phyloP scores from a whole-genome alignment of 1,140 invertebrate genomes.

The Globodera rostochiensis region DNA sequence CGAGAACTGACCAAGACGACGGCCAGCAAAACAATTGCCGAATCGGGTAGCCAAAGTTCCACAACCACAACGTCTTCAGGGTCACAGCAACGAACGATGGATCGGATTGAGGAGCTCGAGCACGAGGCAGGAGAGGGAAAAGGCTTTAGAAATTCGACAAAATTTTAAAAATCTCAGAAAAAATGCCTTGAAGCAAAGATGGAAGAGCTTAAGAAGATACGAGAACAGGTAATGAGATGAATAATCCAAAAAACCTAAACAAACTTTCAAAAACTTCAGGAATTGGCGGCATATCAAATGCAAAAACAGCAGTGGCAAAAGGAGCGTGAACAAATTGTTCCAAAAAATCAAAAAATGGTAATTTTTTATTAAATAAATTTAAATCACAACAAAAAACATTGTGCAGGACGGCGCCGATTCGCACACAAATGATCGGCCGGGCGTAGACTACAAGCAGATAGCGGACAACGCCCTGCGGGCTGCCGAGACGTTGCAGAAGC shows the following conservation, averaged over 20 bases:
- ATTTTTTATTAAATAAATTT: not conserved
- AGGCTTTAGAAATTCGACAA: not conserved
- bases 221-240: not conserved
- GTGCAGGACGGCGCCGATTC: not conserved
- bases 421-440: constrained; percentile 18
- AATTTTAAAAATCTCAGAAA: constrained; percentile 3
- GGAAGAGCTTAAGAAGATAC: not conserved
- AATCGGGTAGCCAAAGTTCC: not conserved
- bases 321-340: not conserved
- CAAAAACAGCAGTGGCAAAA: not conserved
- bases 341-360: not conserved
- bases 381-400: not conserved
- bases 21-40: not conserved
- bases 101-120: not conserved
- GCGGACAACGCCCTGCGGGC: constrained; percentile 55
- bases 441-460: constrained; percentile 35
- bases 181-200: not conserved
- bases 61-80: not conserved
- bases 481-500: constrained; percentile 58
- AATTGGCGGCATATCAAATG: not conserved
- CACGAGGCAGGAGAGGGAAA: not conserved
- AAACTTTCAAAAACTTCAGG: not conserved
- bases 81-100: not conserved
- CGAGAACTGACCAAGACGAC: not conserved
- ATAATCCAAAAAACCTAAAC: not conserved